A percentile compares a stretch with the other conserved stretches of the same genome.
These are phyloP conservation scores for Saccostrea glomerata DNA, from an alignment of 1,140 invertebrate species.

Conservation along the genomic window DNA sequence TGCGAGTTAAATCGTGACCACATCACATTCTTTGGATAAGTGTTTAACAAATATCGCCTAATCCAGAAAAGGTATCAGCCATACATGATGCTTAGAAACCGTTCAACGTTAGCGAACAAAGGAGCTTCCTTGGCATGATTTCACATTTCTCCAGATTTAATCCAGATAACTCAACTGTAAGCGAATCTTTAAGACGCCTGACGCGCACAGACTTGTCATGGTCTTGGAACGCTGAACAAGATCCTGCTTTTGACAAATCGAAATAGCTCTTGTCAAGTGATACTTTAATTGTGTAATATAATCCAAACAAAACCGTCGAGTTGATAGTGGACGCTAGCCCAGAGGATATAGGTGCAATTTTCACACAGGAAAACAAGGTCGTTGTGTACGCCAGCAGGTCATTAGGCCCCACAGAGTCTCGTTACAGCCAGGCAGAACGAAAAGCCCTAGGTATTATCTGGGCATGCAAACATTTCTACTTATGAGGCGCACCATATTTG, in stretches of 20 bases:
- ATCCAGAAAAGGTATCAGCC: conserved; percentile 71
- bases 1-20: conserved; percentile 52
- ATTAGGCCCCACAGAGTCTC: conserved; percentile 54
- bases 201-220: conserved; percentile 30
- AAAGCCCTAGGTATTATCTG: conserved; percentile 78
- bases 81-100: conserved; percentile 60
- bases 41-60: conserved; percentile 57
- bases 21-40: conserved; percentile 59
- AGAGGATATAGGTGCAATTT: conserved; percentile 53
- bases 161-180: conserved; percentile 52
- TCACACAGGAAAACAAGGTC: conserved; percentile 62
- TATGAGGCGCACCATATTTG: conserved; percentile 73
- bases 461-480: conserved; percentile 78
- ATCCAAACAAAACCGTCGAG: no score
- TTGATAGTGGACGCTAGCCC: conserved; percentile 58
- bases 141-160: conserved; percentile 55
- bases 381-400: conserved; percentile 62
- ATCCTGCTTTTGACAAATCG: conserved; percentile 7
- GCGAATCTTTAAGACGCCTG: conserved; percentile 62
- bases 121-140: conserved; percentile 52
- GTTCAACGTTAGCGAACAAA: conserved; percentile 39
- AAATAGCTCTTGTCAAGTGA: conserved; percentile 50
- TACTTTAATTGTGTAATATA: conserved; percentile 54
- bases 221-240: conserved; percentile 18
- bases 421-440: conserved; percentile 78